Evolutionary conservation across 1,140 invertebrate genomes (phyloP), one percentile per base, ranked within the genome.

Genomic region (Drosophila nigrodunni): DNA sequence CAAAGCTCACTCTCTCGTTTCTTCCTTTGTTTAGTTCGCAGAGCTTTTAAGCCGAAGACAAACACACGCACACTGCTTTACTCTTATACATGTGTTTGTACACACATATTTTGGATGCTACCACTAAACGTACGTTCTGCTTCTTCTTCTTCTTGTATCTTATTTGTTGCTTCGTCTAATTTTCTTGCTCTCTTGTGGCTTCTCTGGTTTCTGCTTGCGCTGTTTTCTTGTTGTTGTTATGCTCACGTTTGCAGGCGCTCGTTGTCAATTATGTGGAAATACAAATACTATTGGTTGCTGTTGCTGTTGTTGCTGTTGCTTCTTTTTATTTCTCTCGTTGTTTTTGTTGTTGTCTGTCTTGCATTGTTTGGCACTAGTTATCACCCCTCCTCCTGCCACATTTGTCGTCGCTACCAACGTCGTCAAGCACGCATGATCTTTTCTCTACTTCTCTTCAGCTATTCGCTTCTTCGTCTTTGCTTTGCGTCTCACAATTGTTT

Each of bases 381-480:
- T 74, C 72, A 68, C 47, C 57, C 66, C 65, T 13, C 47, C 49
- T 66, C 35, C 65, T 39, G 37, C 55, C 57, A 35, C 34, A 58
- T 57, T 46, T 46, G 43, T 71, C 68, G 49, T 39, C 37, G 52
- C 7, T 46, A 49, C 54, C 68, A 21, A 39, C 50, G 47, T 43
- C 66, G 61, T 73, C 64, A 74, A 74, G 72, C 72, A 74, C 72
- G 72, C 72, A 74, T 74, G 72, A 74, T 74, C 72, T 74, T 74
- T 74, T 74, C 50, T 67, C 62, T 73, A 15, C 54, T 57, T 74
- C 72, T 74, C 58, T 69, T 74, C 57, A 74, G 71, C 71, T 74
- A 55, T 74, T 66, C 50, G 62, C 49, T 66, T 54, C 61, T 55
- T 66, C 62, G 13, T 46, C 25, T 30, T 30, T 30, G 25, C 25